Evolutionary conservation across 1,140 invertebrate species (phyloP), one percentile per base, ranked within the genome.

Genomic region (Sweltsa coloradensis): DNA sequence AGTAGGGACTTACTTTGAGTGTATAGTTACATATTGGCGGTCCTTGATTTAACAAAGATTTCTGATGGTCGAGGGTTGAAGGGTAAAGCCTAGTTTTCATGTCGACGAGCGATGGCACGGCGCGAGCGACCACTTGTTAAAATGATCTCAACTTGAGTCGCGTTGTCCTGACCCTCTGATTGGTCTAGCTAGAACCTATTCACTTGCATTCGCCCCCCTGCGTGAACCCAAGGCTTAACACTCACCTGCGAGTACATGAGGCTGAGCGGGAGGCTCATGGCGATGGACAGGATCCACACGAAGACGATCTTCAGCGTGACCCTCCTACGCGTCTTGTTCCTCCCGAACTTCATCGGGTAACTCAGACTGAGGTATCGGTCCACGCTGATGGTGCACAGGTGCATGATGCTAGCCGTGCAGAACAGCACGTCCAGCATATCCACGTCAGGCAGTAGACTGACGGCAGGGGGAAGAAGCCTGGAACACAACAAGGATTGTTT

Each of bases 331-430:
- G 89, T 91, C 59, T 92, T 93, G 62, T 92, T 89, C 36, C 89
- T 73, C 11, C 89, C 89, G 57, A 91, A 92, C 57, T 83, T 78
- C 83, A 90, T 89, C 0, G 87, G 87, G 60, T 88, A 89, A 7
- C 85, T 74, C 16, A 92, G 71, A 14, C 83, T 87, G 5, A 90
- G 72, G 62, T 86, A 89, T 55, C 91, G 78, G 68, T 96, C 92
- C 53, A 96, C 85, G 55, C 86, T 89, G 61, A 97, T 95, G 43
- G 91, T 95, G 65, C 90, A 94, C 19, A 97, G 72, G 66, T 97
- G 92, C 79, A 96, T 88, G 59, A 96, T 94, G 43, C 89, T 93
- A 0, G 91, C 91, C 1, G 92, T 97, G 62, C 89, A 94, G 60
- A 95, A 93, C 0, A 97, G 71, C 0, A 97, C 92, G 68, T 97